These are phyloP conservation scores for Heliconius hortense DNA, from an alignment of 2,888 invertebrate genomes.

Conservation along the genomic window DNA sequence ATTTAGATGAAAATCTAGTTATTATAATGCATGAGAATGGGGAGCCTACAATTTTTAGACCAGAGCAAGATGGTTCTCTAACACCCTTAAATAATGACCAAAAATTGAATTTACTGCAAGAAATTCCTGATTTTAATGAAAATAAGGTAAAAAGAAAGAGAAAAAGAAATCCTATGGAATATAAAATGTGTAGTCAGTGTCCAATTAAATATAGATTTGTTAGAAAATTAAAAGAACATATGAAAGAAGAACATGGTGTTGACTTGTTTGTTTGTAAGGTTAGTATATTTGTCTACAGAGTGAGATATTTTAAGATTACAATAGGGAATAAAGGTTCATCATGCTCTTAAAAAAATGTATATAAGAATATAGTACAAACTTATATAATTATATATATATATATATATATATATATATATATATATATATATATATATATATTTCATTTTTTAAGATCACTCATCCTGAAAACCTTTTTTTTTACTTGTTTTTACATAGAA, in stretches of 20 bases:
- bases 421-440: no score
- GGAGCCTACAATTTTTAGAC: constrained; percentile 48
- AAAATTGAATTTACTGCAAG: constrained; percentile 19
- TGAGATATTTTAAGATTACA: background rate
- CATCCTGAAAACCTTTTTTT: no score
- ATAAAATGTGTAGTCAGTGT: constrained; percentile 60
- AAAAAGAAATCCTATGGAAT: constrained; percentile 63
- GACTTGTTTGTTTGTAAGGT: constrained; percentile 69
- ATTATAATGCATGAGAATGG: constrained; percentile 56
- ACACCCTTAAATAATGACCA: constrained; percentile 39
- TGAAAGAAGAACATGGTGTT: constrained; percentile 63
- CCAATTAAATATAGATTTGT: constrained; percentile 68
- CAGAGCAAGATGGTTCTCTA: constrained; percentile 46
- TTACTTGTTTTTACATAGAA: no score
- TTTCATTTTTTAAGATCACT: no score
- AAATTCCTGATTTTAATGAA: constrained; percentile 25
- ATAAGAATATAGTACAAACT: no score
- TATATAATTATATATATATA: no score
- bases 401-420: no score
- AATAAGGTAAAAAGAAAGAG: constrained; percentile 49
- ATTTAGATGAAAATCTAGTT: constrained; percentile 49
- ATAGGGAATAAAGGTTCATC: no score
- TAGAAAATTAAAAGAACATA: constrained; percentile 66
- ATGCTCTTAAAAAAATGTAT: no score
- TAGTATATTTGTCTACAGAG: constrained; percentile 2